Conservation (phyloP, 2,797 vertebrate genomes). For the Streptopelia turtur region DNA sequence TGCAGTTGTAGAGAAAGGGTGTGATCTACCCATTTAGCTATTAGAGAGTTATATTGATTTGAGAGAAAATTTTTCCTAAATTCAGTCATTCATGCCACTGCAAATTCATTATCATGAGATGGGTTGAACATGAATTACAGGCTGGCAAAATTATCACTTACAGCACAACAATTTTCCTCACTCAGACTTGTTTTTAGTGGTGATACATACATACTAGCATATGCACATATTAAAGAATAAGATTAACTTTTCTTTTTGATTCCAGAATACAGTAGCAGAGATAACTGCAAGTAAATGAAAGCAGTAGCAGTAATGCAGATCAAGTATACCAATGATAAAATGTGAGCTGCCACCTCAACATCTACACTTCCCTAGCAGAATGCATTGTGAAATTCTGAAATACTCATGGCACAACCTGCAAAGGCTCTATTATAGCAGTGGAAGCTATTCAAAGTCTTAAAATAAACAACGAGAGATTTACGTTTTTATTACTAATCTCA, state of each 20-base stretch:
- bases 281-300: not conserved
- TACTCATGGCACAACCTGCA: not conserved
- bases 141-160: not conserved
- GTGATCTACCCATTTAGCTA: not conserved
- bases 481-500: conserved; percentile 19
- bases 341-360: not conserved
- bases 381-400: not conserved
- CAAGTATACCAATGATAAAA: not conserved
- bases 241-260: too few relatives aligned
- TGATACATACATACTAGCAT: too few relatives aligned
- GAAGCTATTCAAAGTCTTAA: conserved; percentile 7
- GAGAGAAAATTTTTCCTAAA: not conserved
- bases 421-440: not conserved
- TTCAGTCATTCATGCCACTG: not conserved
- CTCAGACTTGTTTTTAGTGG: not conserved
- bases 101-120: not conserved
- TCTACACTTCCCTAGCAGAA: not conserved
- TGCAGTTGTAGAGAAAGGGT: not conserved
- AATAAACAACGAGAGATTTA: not conserved
- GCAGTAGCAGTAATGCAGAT: not conserved
- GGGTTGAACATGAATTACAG: not conserved
- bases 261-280: too few relatives aligned
- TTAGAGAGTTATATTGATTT: not conserved
- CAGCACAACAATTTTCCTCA: not conserved
- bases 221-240: too few relatives aligned